Percentiles rank a stretch among this genome's conserved stretches.
These are phyloP conservation scores for Coreius guichenoti DNA, from an alignment of 2,797 vertebrate genomes.

Conservation along the genomic window DNA sequence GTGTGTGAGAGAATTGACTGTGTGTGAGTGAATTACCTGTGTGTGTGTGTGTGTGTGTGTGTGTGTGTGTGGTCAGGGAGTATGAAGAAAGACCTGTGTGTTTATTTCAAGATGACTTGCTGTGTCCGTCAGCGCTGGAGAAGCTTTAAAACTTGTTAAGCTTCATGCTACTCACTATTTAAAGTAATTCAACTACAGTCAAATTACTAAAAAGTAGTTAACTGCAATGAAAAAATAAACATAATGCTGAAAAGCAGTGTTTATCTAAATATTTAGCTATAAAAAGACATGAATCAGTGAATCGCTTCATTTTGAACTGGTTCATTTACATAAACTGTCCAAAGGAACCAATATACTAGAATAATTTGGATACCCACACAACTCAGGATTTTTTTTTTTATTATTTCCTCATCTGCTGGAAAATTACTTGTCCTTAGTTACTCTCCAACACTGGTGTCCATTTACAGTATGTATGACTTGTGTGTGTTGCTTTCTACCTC, in stretches of 20 bases:
- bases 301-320: not conserved
- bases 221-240: not conserved
- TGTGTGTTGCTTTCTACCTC: slow-evolving; percentile 22
- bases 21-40: not conserved
- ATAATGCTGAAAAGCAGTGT: not conserved
- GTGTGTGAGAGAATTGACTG: not conserved
- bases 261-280: not conserved
- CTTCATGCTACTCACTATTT: slow-evolving; percentile 13
- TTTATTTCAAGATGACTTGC: not conserved
- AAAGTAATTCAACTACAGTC: not conserved
- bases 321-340: not conserved
- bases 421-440: not conserved
- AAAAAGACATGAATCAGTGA: not conserved
- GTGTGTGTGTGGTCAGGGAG: not conserved
- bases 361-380: not conserved
- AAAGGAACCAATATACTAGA: not conserved
- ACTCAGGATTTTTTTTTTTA: not conserved
- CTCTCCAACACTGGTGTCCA: not conserved
- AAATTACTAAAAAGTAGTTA: not conserved
- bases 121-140: not conserved
- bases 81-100: not conserved
- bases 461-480: not conserved
- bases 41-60: not conserved
- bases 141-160: not conserved
- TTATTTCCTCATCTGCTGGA: not conserved